Percentiles rank a stretch among this genome's conserved stretches.
These are phyloP conservation scores for Pachyuromys duprasi DNA, from an alignment of 2,797 vertebrate species.

Conservation along the genomic window DNA sequence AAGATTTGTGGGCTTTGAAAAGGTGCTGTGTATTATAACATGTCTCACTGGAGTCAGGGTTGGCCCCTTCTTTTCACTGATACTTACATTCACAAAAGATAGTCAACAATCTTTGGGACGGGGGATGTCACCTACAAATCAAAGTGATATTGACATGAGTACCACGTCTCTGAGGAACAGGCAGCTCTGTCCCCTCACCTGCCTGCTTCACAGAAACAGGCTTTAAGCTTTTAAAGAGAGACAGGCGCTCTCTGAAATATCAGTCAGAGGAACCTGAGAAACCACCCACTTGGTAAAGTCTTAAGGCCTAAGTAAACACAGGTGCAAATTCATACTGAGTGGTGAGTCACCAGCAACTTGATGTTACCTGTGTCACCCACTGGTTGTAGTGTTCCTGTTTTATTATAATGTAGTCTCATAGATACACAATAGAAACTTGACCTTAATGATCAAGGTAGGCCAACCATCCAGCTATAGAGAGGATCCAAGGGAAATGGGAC, in stretches of 20 bases:
- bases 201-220: background rate
- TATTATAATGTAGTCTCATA: background rate
- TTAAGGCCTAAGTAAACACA: background rate
- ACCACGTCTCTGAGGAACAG: background rate
- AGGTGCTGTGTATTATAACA: too few relatives aligned
- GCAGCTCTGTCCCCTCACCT: rapidly evolving
- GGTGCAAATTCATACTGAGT: background rate
- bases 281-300: background rate
- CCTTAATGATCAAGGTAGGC: background rate
- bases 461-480: background rate
- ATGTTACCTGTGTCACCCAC: too few relatives aligned
- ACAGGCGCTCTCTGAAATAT: background rate
- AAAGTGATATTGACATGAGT: background rate
- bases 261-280: background rate
- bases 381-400: background rate
- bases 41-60: background rate
- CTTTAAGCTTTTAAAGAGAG: background rate
- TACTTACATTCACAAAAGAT: background rate
- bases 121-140: background rate
- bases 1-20: background rate
- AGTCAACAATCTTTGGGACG: background rate
- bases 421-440: background rate
- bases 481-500: background rate
- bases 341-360: background rate
- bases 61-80: background rate